Percentiles rank a stretch among this genome's conserved stretches.
phyloP scores from a whole-genome alignment of 2,888 invertebrate genomes.

The Gnatocerus cornutus region DNA sequence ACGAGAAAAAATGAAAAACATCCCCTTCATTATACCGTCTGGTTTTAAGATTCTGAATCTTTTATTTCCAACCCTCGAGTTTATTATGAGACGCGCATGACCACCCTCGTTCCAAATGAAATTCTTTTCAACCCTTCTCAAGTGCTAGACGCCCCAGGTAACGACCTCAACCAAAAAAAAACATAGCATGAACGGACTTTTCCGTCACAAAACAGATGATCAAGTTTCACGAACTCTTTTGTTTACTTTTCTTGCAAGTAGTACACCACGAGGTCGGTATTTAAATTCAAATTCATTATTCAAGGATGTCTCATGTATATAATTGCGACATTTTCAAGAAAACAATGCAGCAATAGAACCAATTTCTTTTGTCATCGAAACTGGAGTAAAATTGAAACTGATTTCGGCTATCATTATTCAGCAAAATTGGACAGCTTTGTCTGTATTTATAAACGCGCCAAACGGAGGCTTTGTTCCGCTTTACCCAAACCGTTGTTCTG shows the following conservation, averaged over 20 bases:
- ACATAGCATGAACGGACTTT: neutral
- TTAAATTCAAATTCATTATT: neutral
- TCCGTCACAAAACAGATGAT: neutral
- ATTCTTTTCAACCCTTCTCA: too few relatives aligned
- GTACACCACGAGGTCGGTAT: neutral
- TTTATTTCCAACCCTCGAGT: too few relatives aligned
- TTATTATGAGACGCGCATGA: too few relatives aligned
- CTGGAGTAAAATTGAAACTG: too few relatives aligned
- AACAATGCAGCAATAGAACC: neutral
- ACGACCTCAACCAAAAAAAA: neutral
- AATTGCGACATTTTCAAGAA: neutral
- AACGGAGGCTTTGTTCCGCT: neutral
- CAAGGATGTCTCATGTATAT: neutral
- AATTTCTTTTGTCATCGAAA: too few relatives aligned
- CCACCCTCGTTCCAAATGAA: too few relatives aligned
- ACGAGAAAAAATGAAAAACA: too few relatives aligned
- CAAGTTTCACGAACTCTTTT: neutral
- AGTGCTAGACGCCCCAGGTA: neutral
- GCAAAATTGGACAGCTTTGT: conserved; percentile 8
- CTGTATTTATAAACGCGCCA: too few relatives aligned
- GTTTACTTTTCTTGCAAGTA: neutral
- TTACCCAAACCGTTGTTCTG: neutral
- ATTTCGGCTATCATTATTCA: neutral
- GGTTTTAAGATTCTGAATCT: too few relatives aligned
- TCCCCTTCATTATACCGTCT: too few relatives aligned